These are phyloP conservation scores for Cricetomys ansorgei DNA, from an alignment of 2,113 vertebrate genomes.

Conservation along the genomic window DNA sequence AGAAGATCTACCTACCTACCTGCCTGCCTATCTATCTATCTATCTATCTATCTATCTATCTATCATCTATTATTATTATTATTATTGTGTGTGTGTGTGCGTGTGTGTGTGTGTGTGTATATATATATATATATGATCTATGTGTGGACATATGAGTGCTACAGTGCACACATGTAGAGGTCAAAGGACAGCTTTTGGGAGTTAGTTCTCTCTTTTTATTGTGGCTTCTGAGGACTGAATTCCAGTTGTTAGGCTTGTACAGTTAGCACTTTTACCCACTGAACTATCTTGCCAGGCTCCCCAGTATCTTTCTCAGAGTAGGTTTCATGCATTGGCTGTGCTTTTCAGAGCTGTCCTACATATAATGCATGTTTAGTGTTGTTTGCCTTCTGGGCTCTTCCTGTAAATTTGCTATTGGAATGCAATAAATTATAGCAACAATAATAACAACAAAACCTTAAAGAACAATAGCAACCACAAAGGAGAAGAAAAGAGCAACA, in stretches of 20 bases:
- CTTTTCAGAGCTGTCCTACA: neutral
- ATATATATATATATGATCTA: too few relatives aligned
- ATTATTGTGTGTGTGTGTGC: too few relatives aligned
- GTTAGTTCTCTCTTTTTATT: neutral
- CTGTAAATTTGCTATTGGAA: constrained; percentile 88
- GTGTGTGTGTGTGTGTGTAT: neutral
- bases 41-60: neutral
- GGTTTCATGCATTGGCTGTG: neutral
- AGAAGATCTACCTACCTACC: neutral
- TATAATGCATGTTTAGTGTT: constrained; percentile 83
- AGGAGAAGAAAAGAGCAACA: neutral
- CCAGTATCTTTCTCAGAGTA: neutral
- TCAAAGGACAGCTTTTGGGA: neutral
- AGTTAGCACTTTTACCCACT: too few relatives aligned
- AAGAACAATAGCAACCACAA: neutral
- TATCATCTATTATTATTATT: neutral
- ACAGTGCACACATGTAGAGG: neutral
- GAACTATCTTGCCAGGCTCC: neutral
- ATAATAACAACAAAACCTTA: neutral
- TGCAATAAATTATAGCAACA: neutral
- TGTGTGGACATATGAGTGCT: neutral
- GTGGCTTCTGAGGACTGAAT: neutral
- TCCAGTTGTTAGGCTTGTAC: too few relatives aligned
- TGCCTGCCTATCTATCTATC: neutral
- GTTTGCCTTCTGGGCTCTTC: constrained; percentile 86